phyloP scores from a whole-genome alignment of 2,888 invertebrate genomes.

The Cheilosia scutellata region DNA sequence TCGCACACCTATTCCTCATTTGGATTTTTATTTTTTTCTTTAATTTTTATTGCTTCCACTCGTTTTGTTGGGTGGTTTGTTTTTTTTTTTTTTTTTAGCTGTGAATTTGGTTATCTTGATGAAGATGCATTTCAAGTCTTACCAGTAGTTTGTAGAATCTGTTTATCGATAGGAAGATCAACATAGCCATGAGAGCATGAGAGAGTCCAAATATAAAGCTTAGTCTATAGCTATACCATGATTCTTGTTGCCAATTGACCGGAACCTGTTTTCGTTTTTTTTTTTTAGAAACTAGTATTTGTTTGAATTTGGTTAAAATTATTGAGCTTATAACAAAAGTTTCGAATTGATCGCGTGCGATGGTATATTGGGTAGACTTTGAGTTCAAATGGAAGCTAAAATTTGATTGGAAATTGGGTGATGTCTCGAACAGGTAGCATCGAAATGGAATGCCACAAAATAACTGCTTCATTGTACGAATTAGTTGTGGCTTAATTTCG shows the following conservation, averaged over 20 bases:
- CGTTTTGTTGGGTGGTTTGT: slow-evolving; percentile 19
- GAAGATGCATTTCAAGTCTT: slow-evolving; percentile 45
- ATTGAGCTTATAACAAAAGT: slow-evolving; percentile 35
- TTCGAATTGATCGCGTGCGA: slow-evolving; percentile 44
- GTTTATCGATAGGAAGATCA: slow-evolving; percentile 5
- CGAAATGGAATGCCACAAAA: slow-evolving; percentile 9
- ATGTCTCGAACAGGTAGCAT: background rate
- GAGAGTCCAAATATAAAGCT: slow-evolving; percentile 33
- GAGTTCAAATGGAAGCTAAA: background rate
- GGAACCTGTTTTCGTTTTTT: slow-evolving; percentile 61
- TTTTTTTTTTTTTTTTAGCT: background rate
- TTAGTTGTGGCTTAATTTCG: slow-evolving; percentile 6
- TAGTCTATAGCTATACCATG: slow-evolving; percentile 31
- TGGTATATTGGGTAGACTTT: slow-evolving; percentile 1
- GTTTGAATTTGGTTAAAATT: background rate
- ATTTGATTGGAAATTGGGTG: background rate
- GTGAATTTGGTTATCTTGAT: background rate
- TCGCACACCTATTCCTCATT: slow-evolving; percentile 72
- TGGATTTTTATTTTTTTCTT: slow-evolving; percentile 64
- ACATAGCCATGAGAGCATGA: background rate
- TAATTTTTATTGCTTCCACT: slow-evolving; percentile 32
- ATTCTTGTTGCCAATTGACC: slow-evolving; percentile 48
- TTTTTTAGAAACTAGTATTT: slow-evolving; percentile 33
- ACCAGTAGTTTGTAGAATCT: slow-evolving; percentile 21
- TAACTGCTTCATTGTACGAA: background rate